Percentiles rank a stretch among this genome's conserved stretches.
phyloP scores from a whole-genome alignment of 2,113 vertebrate species.

The Crotalus horridus region DNA sequence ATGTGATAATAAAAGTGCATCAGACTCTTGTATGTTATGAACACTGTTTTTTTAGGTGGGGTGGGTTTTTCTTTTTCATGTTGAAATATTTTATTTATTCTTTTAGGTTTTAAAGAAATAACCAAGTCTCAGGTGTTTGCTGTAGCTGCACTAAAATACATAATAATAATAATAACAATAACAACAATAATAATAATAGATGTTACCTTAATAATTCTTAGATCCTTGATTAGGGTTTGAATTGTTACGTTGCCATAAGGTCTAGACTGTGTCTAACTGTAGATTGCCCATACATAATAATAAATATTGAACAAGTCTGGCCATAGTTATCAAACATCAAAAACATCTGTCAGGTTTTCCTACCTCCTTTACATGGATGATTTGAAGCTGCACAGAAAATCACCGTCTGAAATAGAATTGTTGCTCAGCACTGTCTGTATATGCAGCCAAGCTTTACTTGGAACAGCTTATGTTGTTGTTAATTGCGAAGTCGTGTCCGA shows the following conservation, averaged over 20 bases:
- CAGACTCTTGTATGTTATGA: not conserved
- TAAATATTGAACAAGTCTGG: not conserved
- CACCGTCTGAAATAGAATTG: not conserved
- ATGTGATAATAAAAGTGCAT: not conserved
- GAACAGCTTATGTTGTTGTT: not conserved
- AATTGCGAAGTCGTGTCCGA: too few relatives aligned
- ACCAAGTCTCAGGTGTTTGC: not conserved
- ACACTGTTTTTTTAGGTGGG: not conserved
- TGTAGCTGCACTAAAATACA: not conserved
- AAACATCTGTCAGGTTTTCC: not conserved
- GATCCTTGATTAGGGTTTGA: not conserved
- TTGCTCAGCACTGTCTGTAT: not conserved
- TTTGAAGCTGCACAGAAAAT: not conserved
- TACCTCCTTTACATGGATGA: not conserved
- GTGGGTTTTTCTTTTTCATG: not conserved
- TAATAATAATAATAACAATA: not conserved
- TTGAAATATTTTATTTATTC: not conserved
- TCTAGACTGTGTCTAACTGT: not conserved
- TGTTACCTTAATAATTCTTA: not conserved
- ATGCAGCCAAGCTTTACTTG: not conserved
- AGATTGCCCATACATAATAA: not conserved
- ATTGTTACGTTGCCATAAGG: not conserved
- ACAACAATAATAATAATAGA: not conserved
- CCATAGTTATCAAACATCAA: not conserved
- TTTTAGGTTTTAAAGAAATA: not conserved